Base-by-base conservation (phyloP, 2,888 invertebrate genomes). In the Danaus chrysippus region DNA sequence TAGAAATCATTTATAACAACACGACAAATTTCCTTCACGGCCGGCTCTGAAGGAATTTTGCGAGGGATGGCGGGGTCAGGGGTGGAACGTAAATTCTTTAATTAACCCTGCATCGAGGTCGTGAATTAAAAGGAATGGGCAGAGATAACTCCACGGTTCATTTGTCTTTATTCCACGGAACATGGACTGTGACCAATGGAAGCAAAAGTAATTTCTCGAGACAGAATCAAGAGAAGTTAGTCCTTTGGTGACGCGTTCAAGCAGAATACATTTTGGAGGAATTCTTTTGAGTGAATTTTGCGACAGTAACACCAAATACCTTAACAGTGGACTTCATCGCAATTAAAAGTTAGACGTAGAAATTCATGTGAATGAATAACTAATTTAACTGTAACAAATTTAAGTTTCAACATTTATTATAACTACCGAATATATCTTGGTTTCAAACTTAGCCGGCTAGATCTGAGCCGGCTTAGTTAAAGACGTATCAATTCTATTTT, bases 101-200 rank as follows among this genome's bases (percentile, higher is more conserved):
- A 88, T 88, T 87, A 88, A 85, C 84, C 70, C 76, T 72, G 75
- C 70, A 71, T 74, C 78, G 77, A 77, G 76, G 76, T 66, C 73
- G 77, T 76, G 82, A 85, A 87, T 86, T 83, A 84, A 81, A 83
- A 83, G 83, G 80, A 83, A 83, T 77, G 79, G 78, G 77, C 77
- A 75, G 78, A 83, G 82, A 84, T 85, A 82, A 77, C 82, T 78
- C 75, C 68, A 73, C 74, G 73, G 73, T 70, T 76, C 80, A 83
- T 85, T 86, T 81, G 77, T 86, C 82, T 83, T 76, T 77, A 81
- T 84, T 79, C 76, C 74, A 73, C 72, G 59, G 65, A 66, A 63
- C 63, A 63, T 60, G 58, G 64, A 56, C 63, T 61, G 63, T 65
- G 72, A 61, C 56, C 59, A 67, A 60, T 64, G 54, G 67, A 60